Evolutionary conservation across 2,797 vertebrate genomes (phyloP).

Genomic region (Xiphorhynchus erythropygius): DNA sequence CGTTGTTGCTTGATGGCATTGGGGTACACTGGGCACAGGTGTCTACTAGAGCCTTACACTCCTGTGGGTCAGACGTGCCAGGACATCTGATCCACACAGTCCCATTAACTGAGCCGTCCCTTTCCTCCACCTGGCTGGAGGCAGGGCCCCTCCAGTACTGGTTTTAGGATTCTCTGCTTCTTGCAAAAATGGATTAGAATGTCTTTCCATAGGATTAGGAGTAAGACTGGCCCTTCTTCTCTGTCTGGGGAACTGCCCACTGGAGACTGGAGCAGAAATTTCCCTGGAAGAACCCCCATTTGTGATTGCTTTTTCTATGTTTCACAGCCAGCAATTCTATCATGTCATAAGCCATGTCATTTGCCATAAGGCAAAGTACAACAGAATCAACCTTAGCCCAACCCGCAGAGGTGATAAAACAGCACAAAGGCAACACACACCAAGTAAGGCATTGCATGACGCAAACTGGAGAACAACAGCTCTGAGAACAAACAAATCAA

Average conservation of each 20-base stretch:
- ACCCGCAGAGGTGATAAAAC: background rate
- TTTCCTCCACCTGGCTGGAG: background rate
- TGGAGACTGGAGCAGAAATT: background rate
- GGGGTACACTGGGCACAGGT: background rate
- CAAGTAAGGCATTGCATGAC: background rate
- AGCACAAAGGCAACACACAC: background rate
- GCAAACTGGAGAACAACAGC: background rate
- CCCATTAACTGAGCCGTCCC: background rate
- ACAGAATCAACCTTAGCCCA: background rate
- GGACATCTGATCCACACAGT: background rate
- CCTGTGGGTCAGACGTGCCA: background rate
- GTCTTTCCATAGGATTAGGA: background rate
- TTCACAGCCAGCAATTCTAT: background rate
- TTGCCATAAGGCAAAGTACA: background rate
- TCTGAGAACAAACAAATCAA: background rate
- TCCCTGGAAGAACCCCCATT: background rate
- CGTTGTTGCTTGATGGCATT: background rate
- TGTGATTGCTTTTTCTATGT: background rate
- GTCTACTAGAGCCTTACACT: background rate
- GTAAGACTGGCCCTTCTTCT: background rate
- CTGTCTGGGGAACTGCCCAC: background rate
- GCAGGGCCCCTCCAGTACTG: background rate
- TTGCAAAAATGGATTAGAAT: background rate
- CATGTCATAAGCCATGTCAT: background rate
- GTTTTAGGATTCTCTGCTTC: background rate